phyloP scores from a whole-genome alignment of 2,797 vertebrate genomes.

The Sebastes oblongus region DNA sequence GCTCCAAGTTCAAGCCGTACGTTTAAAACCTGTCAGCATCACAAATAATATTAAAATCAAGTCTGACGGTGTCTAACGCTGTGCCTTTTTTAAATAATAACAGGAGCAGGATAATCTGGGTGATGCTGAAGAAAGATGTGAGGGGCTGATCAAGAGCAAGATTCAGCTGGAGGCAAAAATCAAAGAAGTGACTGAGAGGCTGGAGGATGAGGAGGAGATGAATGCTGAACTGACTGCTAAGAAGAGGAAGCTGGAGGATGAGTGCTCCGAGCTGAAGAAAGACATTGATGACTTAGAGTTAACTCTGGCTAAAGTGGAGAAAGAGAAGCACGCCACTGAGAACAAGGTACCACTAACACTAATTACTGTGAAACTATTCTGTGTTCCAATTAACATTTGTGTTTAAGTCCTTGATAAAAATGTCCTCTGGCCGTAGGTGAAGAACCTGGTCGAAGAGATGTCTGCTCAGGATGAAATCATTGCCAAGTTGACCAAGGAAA shows the following conservation, averaged over 20 bases:
- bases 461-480: constrained; percentile 85
- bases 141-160: constrained; percentile 87
- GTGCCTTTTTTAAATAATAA: not conserved
- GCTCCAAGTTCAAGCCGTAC: constrained; percentile 80
- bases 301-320: constrained; percentile 88
- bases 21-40: not conserved
- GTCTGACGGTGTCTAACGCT: not conserved
- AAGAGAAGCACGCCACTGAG: constrained; percentile 90
- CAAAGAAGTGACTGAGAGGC: constrained; percentile 85
- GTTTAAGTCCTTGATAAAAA: too few species aligned
- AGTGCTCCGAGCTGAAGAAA: constrained; percentile 88
- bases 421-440: constrained; percentile 70
- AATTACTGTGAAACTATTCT: too few species aligned
- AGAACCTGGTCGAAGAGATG: constrained; percentile 89
- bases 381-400: too few species aligned
- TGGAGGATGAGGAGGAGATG: constrained; percentile 86
- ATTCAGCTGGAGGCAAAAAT: constrained; percentile 87
- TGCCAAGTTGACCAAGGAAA: constrained; percentile 86
- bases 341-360: constrained; percentile 78
- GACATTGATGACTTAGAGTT: constrained; percentile 88
- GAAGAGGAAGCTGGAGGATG: constrained; percentile 87
- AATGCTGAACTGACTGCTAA: constrained; percentile 85
- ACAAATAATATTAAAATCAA: not conserved
- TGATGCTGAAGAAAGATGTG: constrained; percentile 88
- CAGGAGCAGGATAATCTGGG: constrained; percentile 86